Evolutionary conservation across 2,113 vertebrate genomes (phyloP).

Genomic region (Mobula birostris): DNA sequence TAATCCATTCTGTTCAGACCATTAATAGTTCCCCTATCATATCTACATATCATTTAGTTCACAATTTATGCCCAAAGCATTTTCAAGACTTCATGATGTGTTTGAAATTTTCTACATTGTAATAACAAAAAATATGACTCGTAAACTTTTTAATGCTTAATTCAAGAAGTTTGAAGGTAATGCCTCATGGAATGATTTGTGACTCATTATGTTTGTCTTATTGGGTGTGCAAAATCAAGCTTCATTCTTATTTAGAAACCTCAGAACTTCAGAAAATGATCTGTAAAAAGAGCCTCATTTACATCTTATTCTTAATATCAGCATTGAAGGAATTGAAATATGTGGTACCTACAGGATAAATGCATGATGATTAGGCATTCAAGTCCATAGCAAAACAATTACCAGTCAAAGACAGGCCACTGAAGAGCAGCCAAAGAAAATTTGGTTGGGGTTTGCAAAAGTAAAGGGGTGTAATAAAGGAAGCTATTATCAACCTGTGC

Average conservation of each 20-base stretch:
- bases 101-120: not conserved
- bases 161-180: not conserved
- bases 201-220: not conserved
- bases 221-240: not conserved
- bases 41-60: not conserved
- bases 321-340: not conserved
- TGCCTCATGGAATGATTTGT: not conserved
- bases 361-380: not conserved
- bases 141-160: not conserved
- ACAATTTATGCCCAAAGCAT: not conserved
- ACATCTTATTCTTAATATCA: not conserved
- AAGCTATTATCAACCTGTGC: too few relatives aligned
- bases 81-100: not conserved
- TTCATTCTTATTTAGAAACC: not conserved
- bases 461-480: too few relatives aligned
- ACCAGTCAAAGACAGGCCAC: not conserved
- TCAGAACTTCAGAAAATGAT: not conserved
- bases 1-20: not conserved
- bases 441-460: too few relatives aligned
- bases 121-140: not conserved
- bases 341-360: not conserved
- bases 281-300: not conserved
- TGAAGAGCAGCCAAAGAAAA: too few relatives aligned
- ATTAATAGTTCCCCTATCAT: not conserved
- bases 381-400: not conserved